Evolutionary conservation across 2,797 vertebrate species (phyloP).

Genomic region (Thunnus albacares): DNA sequence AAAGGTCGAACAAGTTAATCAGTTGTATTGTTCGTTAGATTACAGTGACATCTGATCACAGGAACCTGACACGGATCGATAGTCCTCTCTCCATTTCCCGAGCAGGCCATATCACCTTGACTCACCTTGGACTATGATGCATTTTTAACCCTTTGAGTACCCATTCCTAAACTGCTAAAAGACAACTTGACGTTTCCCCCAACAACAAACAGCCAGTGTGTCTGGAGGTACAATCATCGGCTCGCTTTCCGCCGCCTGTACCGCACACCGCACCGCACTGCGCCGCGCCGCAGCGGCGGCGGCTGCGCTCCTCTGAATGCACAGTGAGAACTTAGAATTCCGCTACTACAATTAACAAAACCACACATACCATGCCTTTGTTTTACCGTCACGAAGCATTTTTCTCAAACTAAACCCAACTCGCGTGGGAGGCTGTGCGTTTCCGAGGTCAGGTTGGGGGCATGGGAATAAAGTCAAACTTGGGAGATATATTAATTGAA

Average conservation of each 20-base stretch:
- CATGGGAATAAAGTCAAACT: too few species aligned
- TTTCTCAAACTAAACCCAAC: neutral
- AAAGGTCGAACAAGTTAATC: constrained; percentile 70
- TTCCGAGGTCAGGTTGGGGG: neutral
- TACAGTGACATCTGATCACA: constrained; percentile 72
- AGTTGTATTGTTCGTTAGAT: constrained; percentile 71
- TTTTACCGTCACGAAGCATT: neutral
- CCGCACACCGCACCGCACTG: neutral
- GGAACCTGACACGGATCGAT: constrained; percentile 66
- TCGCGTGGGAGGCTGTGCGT: neutral
- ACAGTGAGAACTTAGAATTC: neutral
- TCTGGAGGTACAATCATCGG: neutral
- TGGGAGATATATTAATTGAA: neutral
- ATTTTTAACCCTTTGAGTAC: constrained; percentile 90
- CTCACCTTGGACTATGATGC: constrained; percentile 94
- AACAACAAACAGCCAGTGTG: neutral
- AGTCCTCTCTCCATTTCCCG: constrained; percentile 45
- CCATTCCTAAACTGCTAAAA: neutral
- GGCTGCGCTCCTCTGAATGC: constrained; percentile 3
- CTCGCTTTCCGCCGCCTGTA: neutral
- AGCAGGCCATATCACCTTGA: constrained; percentile 89
- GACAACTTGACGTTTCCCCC: constrained; percentile 31
- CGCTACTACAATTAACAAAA: neutral
- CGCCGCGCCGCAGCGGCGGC: constrained; percentile 1
- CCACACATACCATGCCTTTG: accelerated